Conservation (phyloP, 2,797 vertebrate species). For the Leptoclinus maculatus region DNA sequence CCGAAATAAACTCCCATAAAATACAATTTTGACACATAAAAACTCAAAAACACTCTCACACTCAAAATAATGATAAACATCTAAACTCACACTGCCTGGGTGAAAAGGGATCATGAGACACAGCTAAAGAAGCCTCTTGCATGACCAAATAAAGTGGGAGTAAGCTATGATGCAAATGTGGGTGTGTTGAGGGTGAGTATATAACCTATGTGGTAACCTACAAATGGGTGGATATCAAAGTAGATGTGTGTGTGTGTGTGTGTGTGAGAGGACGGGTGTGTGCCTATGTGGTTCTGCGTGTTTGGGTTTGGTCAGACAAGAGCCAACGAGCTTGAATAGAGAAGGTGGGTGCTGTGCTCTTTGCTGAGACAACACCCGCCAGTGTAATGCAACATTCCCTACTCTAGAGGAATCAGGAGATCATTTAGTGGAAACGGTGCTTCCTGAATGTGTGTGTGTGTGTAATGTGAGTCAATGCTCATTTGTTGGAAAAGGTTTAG, state of each 20-base stretch:
- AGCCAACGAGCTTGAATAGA: conserved; percentile 31
- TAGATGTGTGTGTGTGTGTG: background rate
- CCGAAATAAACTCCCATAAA: conserved; percentile 8
- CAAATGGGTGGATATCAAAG: conserved; percentile 24
- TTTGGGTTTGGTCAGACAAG: conserved; percentile 33
- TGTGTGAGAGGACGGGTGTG: background rate
- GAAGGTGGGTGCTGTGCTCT: conserved; percentile 35
- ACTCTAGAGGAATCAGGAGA: conserved; percentile 49
- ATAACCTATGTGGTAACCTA: background rate
- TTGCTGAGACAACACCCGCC: conserved; percentile 62
- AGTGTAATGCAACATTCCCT: conserved; percentile 58
- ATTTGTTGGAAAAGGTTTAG: background rate
- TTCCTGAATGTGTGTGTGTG: conserved; percentile 21
- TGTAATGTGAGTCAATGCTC: background rate
- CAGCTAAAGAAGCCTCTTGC: background rate
- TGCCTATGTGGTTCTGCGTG: background rate
- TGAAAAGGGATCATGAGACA: conserved; percentile 13
- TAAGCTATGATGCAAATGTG: conserved; percentile 44
- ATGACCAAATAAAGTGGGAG: conserved; percentile 39
- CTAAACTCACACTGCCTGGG: background rate
- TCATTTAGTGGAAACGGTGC: conserved; percentile 17
- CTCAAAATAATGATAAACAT: background rate
- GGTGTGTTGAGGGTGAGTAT: conserved; percentile 47
- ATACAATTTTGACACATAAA: background rate
- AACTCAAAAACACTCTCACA: background rate